Evolutionary conservation across 2,888 invertebrate species (phyloP).

Genomic region (Watsonalla binaria): DNA sequence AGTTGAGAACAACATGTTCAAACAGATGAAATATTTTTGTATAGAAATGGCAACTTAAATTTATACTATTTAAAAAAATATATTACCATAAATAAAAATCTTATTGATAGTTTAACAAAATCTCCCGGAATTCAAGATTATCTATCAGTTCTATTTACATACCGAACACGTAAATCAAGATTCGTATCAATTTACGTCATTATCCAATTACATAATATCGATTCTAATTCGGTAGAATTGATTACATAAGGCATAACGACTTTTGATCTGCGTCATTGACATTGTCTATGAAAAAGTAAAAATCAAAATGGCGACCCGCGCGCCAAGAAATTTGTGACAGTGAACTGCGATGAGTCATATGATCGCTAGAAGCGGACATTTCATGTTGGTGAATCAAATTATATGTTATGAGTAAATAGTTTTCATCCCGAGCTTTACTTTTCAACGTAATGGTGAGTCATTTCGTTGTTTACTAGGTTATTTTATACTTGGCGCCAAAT

Average conservation of each 20-base stretch:
- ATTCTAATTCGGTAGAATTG: background rate
- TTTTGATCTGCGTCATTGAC: slow-evolving; percentile 14
- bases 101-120: no score
- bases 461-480: background rate
- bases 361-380: slow-evolving; percentile 20
- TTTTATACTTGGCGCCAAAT: no score
- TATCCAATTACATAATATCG: background rate
- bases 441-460: slow-evolving; percentile 5
- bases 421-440: slow-evolving; percentile 6
- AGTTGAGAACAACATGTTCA: no score
- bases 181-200: background rate
- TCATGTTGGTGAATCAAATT: slow-evolving; percentile 23
- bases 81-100: no score
- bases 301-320: slow-evolving; percentile 18
- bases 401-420: slow-evolving; percentile 5
- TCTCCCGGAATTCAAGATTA: no score
- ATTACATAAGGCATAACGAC: slow-evolving; percentile 5
- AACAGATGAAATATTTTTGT: no score
- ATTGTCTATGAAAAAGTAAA: slow-evolving; percentile 14
- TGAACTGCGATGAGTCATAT: slow-evolving; percentile 16
- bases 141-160: background rate
- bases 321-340: slow-evolving; percentile 12
- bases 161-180: background rate
- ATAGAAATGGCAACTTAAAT: no score
- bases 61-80: no score